These are phyloP conservation scores for Drosophila atroscutellata DNA, from an alignment of 2,888 invertebrate species.

Conservation along the genomic window DNA sequence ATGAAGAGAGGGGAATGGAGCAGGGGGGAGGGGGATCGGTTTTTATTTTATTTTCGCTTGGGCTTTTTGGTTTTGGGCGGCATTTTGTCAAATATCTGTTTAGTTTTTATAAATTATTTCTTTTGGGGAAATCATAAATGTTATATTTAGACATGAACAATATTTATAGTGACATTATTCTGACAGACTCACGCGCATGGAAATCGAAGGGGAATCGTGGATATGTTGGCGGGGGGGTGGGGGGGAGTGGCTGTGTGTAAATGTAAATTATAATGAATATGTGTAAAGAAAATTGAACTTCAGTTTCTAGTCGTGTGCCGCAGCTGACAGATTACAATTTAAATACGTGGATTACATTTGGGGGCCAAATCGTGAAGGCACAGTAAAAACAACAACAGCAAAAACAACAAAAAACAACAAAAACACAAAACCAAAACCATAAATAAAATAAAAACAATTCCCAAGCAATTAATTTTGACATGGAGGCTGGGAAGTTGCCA, in stretches of 20 bases:
- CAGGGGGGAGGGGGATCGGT: neutral
- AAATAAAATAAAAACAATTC: conserved; percentile 27
- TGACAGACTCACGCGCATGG: conserved; percentile 44
- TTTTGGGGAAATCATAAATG: conserved; percentile 63
- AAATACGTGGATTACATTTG: conserved; percentile 29
- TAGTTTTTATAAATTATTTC: conserved; percentile 63
- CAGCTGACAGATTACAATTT: conserved; percentile 38
- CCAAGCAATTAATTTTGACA: conserved; percentile 25
- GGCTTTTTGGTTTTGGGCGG: conserved; percentile 25
- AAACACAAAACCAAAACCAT: neutral
- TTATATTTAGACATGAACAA: conserved; percentile 68
- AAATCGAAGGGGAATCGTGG: conserved; percentile 13
- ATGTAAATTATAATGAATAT: conserved; percentile 6
- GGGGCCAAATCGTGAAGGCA: conserved; percentile 12
- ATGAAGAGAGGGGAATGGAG: neutral
- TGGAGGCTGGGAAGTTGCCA: conserved; percentile 10
- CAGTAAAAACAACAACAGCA: conserved; percentile 6
- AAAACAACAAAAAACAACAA: too few relatives aligned
- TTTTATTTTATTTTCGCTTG: conserved; percentile 29
- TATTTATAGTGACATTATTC: conserved; percentile 69
- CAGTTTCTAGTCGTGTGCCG: conserved; percentile 4
- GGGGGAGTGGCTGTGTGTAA: neutral
- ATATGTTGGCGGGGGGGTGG: neutral
- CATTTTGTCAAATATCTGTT: conserved; percentile 58
- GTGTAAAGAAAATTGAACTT: conserved; percentile 3